Conservation (phyloP, 2,888 invertebrate species). For the Chloroclysta siterata region DNA sequence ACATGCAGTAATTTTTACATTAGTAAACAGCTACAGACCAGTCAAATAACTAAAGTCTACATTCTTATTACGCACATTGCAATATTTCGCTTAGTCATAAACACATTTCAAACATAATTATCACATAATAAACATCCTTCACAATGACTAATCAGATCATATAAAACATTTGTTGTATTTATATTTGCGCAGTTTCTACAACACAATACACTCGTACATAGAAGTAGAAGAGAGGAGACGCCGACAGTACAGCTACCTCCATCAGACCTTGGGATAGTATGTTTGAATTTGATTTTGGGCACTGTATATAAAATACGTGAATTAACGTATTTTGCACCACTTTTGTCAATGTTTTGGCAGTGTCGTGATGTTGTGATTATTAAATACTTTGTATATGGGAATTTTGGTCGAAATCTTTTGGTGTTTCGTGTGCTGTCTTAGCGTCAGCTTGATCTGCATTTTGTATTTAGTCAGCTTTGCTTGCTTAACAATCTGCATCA, state of each 20-base stretch:
- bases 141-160: slow-evolving; percentile 52
- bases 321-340: not conserved
- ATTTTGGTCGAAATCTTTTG: slow-evolving; percentile 10
- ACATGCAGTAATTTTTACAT: slow-evolving; percentile 11
- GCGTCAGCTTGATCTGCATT: slow-evolving; percentile 30
- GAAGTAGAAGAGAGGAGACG: slow-evolving; percentile 74
- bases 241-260: slow-evolving; percentile 71
- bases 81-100: slow-evolving; percentile 36
- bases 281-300: slow-evolving; percentile 67
- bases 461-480: slow-evolving; percentile 35
- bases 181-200: slow-evolving; percentile 79
- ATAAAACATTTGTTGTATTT: slow-evolving; percentile 56
- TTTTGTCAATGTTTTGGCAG: not conserved
- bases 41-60: not conserved
- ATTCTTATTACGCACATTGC: slow-evolving; percentile 20
- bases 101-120: slow-evolving; percentile 30
- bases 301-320: slow-evolving; percentile 62
- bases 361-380: not conserved
- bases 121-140: slow-evolving; percentile 25
- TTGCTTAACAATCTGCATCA: slow-evolving; percentile 64
- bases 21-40: not conserved
- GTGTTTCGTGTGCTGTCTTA: slow-evolving; percentile 20
- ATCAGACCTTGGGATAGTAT: slow-evolving; percentile 73
- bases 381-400: slow-evolving; percentile 1
- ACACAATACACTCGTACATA: slow-evolving; percentile 83